Evolutionary conservation across 2,888 invertebrate species (phyloP).

Genomic region (Eugnorisma glareosa): DNA sequence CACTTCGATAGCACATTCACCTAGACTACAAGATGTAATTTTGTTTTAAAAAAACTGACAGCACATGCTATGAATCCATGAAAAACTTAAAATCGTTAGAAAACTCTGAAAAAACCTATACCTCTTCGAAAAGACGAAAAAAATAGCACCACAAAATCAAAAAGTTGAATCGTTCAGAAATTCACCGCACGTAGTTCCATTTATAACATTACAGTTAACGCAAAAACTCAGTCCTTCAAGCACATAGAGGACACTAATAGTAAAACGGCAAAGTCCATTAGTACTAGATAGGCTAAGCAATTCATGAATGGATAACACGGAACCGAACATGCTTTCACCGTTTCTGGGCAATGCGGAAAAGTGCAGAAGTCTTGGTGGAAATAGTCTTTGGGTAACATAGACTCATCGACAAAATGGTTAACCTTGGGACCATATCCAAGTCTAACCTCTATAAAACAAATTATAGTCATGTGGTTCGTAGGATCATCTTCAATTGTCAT

Average conservation of each 20-base stretch:
- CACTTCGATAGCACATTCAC: too few species aligned
- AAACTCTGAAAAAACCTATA: background rate
- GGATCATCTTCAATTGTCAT: background rate
- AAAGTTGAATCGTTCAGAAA: background rate
- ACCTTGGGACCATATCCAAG: background rate
- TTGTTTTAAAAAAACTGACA: too few species aligned
- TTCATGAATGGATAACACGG: conserved; percentile 69
- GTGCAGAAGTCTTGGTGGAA: conserved; percentile 28
- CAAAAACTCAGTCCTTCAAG: conserved; percentile 30
- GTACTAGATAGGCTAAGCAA: conserved; percentile 67
- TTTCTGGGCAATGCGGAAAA: background rate
- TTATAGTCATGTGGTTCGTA: background rate
- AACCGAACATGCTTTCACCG: conserved; percentile 61
- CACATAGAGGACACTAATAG: conserved; percentile 38
- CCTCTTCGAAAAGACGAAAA: background rate
- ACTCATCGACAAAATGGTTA: background rate
- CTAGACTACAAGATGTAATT: too few species aligned
- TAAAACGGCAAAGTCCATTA: conserved; percentile 62
- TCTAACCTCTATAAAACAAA: background rate
- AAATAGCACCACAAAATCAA: background rate
- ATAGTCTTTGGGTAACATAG: background rate
- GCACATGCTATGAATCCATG: too few species aligned
- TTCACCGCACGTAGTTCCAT: conserved; percentile 7
- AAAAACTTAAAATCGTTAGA: background rate
- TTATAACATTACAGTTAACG: conserved; percentile 14